Evolutionary conservation across 30 jellyfish, hydroid and myxozoan species (phyloP), one percentile per base, ranked within the genome.

Genomic region (Phacellophora camtschatica): DNA sequence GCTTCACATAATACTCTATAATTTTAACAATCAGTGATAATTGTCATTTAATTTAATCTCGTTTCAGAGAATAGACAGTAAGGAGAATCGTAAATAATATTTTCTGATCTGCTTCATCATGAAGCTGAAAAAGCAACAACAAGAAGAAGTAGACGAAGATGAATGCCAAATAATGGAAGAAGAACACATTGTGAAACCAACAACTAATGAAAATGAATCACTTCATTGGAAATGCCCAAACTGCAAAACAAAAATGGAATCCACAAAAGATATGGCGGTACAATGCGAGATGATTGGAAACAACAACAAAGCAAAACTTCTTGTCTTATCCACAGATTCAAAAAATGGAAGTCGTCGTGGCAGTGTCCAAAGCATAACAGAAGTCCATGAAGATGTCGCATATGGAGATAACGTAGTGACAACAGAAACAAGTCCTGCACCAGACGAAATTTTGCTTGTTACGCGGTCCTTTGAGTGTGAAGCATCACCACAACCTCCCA

Each of bases 391-490:
- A 80, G 84, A 80, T 19, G 91, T 80, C 34, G 37, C 91, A 2
- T 49, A 11, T 36, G 66, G 66, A 0, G 80, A 80, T 6, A 59
- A 27, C 24, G 91, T 80, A 25, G 35, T 48, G 51, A 80, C 83
- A 16, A 39, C 20, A 1, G 78, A 66, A n/a, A 41, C 66, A 15
- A 28, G 28, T 8, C 27, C 68, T 4, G 75, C 91, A 6, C 84
- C 91, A 0, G 82, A 80, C 66, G 91, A 80, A 45, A 80, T 66
- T 19, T 23, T 80, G 10, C 69, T 80, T 6, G 84, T 80, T 9
- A 80, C 91, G 37, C 76, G 91, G 7, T 64, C 84, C 69, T 80
- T 80, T 50, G 91, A 80, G 61, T 64, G 66, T 46, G 58, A 80
- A 45, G 84, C 91, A 23, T 32, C 77, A n/a, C 67, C 82, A 46